These are phyloP conservation scores for Lacanobia wlatinum DNA, from an alignment of 2,888 invertebrate genomes.

Conservation along the genomic window DNA sequence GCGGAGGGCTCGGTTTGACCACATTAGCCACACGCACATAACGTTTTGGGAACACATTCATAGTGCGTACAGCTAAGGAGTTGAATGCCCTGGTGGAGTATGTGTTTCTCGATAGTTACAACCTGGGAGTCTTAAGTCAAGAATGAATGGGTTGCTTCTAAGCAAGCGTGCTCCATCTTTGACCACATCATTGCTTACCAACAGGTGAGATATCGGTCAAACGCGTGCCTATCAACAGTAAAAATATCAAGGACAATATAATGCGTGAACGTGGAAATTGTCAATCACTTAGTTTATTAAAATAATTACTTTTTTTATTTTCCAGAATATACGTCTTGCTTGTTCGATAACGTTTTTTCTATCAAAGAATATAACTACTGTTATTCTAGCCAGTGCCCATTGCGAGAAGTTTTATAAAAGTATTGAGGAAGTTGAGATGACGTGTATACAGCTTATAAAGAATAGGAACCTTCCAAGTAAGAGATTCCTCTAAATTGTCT, in stretches of 20 bases:
- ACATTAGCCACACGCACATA: too few species aligned
- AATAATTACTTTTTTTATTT: background rate
- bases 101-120: too few species aligned
- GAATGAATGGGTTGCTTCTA: too few species aligned
- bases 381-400: background rate
- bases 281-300: background rate
- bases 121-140: too few species aligned
- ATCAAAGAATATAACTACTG: background rate
- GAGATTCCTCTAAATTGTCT: background rate
- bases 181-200: too few species aligned
- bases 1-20: too few species aligned
- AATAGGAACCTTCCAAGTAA: slow-evolving; percentile 12
- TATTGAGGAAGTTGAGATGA: slow-evolving; percentile 4
- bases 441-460: slow-evolving; percentile 1
- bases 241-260: background rate
- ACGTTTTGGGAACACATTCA: too few species aligned
- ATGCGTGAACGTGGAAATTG: background rate
- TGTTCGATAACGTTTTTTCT: background rate
- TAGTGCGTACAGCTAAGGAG: too few species aligned
- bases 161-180: too few species aligned
- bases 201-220: too few species aligned
- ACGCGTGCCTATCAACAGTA: too few species aligned
- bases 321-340: background rate
- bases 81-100: too few species aligned
- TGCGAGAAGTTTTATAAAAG: slow-evolving; percentile 16